Percentiles rank a stretch among this genome's conserved stretches.
These are phyloP conservation scores for Natator depressus DNA, from an alignment of 2,113 vertebrate genomes.

Conservation along the genomic window DNA sequence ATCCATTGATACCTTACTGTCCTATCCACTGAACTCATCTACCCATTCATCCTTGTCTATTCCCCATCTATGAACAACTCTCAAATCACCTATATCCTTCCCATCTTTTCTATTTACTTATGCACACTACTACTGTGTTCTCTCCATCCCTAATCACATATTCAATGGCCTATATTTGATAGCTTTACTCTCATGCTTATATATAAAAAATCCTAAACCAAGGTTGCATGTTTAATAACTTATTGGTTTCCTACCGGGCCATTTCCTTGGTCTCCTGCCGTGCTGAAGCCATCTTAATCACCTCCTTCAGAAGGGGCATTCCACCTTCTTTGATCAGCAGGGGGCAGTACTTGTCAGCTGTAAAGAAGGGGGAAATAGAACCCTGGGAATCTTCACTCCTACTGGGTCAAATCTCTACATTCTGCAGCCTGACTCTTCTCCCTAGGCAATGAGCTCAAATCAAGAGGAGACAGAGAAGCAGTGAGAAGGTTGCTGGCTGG, in stretches of 20 bases:
- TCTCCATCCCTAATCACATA: not conserved
- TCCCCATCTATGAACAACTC: not conserved
- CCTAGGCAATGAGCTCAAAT: not conserved
- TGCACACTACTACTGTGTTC: not conserved
- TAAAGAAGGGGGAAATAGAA: slow-evolving; percentile 2
- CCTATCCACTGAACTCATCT: not conserved
- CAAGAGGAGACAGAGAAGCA: not conserved
- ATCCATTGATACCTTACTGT: not conserved
- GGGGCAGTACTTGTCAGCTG: slow-evolving; percentile 96
- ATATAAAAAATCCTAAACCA: not conserved
- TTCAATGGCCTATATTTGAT: not conserved
- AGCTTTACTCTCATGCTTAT: not conserved
- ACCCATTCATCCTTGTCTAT: not conserved
- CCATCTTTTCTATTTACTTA: not conserved
- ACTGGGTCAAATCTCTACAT: not conserved
- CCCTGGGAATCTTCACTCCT: not conserved
- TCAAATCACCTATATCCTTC: not conserved
- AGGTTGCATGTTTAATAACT: not conserved
- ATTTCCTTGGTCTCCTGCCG: slow-evolving; percentile 95
- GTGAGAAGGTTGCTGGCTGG: not conserved
- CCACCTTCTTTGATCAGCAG: slow-evolving; percentile 96
- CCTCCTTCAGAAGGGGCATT: slow-evolving; percentile 86
- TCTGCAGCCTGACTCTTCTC: not conserved
- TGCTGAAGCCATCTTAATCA: slow-evolving; percentile 89
- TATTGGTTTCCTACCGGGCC: slow-evolving; percentile 85